Evolutionary conservation across 1,140 invertebrate species (phyloP).

Genomic region (Drosophila pandora): DNA sequence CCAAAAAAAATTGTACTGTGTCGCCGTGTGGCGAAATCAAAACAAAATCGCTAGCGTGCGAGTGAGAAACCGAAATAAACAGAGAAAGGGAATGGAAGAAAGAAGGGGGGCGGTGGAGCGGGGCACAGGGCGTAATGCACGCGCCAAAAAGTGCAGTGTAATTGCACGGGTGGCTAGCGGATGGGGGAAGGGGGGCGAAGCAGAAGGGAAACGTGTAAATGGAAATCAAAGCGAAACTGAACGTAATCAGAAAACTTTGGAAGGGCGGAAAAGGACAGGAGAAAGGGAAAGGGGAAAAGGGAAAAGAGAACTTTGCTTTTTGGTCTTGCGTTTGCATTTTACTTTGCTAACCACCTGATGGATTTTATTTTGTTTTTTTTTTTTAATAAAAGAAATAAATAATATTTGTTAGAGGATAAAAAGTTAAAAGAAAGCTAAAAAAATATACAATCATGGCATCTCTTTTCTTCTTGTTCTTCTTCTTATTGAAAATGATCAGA

Average conservation of each 20-base stretch:
- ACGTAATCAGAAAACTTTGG: conserved; percentile 18
- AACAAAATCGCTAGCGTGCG: conserved; percentile 48
- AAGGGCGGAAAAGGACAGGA: neutral
- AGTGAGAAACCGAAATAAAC: conserved; percentile 3
- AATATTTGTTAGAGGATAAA: too few species aligned
- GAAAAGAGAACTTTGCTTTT: conserved; percentile 20
- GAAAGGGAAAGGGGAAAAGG: neutral
- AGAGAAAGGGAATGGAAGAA: conserved; percentile 5
- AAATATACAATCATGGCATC: neutral
- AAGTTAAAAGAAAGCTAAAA: neutral
- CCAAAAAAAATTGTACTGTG: conserved; percentile 1
- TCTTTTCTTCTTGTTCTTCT: too few species aligned
- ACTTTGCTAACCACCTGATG: conserved; percentile 16
- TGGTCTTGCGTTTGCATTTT: neutral
- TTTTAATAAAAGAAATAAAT: neutral
- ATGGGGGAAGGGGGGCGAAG: neutral
- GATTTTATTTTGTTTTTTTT: neutral
- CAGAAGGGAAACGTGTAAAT: conserved; percentile 25
- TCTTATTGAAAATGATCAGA: too few species aligned
- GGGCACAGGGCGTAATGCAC: conserved; percentile 31
- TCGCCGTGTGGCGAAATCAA: conserved; percentile 44
- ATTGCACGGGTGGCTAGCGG: conserved; percentile 1
- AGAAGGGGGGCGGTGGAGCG: neutral
- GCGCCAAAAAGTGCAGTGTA: conserved; percentile 45
- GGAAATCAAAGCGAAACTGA: conserved; percentile 45